phyloP scores from a whole-genome alignment of 2,797 vertebrate species.

The Syncerus caffer region DNA sequence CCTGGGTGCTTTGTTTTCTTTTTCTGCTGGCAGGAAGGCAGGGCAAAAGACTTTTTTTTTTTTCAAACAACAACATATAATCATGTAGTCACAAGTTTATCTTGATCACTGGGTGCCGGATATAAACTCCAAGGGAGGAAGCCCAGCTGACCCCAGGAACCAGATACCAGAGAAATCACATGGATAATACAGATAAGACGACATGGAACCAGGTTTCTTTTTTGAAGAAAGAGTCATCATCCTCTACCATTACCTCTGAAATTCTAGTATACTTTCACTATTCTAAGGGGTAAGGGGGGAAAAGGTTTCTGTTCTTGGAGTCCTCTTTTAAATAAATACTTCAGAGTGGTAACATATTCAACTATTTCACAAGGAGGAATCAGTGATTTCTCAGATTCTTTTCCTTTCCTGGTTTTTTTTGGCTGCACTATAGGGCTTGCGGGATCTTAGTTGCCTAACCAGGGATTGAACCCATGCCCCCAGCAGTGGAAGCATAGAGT shows the following conservation, averaged over 20 bases:
- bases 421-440: background rate
- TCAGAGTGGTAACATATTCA: background rate
- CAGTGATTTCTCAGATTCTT: background rate
- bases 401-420: background rate
- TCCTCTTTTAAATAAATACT: background rate
- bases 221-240: background rate
- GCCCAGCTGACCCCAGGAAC: background rate
- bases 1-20: background rate
- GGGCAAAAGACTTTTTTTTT: background rate
- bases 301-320: background rate
- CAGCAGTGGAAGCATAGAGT: background rate
- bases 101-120: background rate
- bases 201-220: background rate
- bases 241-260: background rate
- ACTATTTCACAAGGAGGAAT: background rate
- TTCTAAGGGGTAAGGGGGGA: background rate
- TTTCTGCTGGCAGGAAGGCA: background rate
- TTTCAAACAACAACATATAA: background rate
- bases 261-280: background rate
- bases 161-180: background rate
- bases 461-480: background rate
- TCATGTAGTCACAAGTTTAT: background rate
- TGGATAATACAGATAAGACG: background rate
- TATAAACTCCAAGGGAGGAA: slow-evolving; percentile 3
- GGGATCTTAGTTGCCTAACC: background rate